Conservation (phyloP, 2,797 vertebrate species). For the Oryzias sinensis region DNA sequence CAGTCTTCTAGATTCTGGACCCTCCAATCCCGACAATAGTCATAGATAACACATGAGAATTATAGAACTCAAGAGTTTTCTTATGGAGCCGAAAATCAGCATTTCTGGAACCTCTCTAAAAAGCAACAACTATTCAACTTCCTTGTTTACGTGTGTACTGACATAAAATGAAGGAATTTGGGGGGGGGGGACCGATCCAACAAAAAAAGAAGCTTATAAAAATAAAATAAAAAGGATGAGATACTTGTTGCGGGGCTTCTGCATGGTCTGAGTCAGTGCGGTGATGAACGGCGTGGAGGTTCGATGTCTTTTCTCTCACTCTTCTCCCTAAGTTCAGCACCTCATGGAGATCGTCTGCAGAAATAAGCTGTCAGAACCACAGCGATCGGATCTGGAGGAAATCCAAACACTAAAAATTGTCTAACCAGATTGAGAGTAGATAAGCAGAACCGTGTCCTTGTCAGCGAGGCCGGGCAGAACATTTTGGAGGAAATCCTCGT, state of each 20-base stretch:
- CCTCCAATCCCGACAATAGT: too few species aligned
- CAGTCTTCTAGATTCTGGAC: too few species aligned
- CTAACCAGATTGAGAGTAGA: constrained; percentile 69
- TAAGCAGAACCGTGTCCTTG: constrained; percentile 75
- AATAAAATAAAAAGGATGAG: not conserved
- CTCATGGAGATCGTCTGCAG: constrained; percentile 68
- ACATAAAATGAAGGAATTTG: too few species aligned
- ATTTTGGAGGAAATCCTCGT: constrained; percentile 72
- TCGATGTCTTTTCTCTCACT: constrained; percentile 72
- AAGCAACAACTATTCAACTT: too few species aligned
- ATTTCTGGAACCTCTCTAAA: too few species aligned
- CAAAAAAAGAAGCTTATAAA: too few species aligned
- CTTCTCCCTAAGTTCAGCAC: constrained; percentile 63
- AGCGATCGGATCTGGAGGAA: constrained; percentile 32
- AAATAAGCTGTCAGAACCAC: constrained; percentile 1
- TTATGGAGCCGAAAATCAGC: too few species aligned
- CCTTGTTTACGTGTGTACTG: too few species aligned
- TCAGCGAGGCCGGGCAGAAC: constrained; percentile 71
- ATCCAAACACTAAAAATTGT: not conserved
- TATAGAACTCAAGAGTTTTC: too few species aligned
- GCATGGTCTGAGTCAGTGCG: constrained; percentile 50
- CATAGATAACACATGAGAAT: too few species aligned
- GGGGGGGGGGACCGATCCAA: too few species aligned
- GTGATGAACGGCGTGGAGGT: constrained; percentile 75
- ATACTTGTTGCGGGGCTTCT: constrained; percentile 49